Conservation (phyloP, 2,113 vertebrate genomes). For the Brevimyrus niger region DNA sequence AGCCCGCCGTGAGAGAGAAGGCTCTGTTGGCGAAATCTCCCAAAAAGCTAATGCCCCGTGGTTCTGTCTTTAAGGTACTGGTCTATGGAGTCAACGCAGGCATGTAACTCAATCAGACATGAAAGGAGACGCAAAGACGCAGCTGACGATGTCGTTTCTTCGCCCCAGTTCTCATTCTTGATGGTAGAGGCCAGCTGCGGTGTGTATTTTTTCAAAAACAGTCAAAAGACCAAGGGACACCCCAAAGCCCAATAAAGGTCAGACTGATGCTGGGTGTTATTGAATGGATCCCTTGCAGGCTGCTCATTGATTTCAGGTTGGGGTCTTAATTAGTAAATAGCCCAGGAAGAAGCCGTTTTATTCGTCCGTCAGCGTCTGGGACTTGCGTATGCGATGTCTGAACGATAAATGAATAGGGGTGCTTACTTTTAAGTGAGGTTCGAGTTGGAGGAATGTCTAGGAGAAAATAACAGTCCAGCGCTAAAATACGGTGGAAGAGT, state of each 20-base stretch:
- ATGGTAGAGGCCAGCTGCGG: background rate
- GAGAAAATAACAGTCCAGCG: background rate
- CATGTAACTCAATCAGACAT: background rate
- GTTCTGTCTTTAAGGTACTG: background rate
- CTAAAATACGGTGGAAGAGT: background rate
- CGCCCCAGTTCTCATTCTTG: background rate
- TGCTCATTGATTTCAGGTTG: background rate
- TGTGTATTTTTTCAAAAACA: background rate
- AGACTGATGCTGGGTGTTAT: background rate
- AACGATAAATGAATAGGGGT: background rate
- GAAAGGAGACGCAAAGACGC: background rate
- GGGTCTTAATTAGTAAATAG: background rate
- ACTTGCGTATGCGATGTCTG: background rate
- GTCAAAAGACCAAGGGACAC: background rate
- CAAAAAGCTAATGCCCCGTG: background rate
- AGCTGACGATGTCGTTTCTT: background rate
- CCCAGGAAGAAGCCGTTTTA: background rate
- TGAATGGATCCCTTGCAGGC: background rate
- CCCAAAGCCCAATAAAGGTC: background rate
- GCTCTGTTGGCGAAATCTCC: background rate
- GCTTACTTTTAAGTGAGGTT: too few relatives aligned
- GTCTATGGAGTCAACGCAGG: background rate
- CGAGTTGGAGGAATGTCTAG: background rate
- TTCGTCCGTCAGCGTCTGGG: background rate
- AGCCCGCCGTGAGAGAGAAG: background rate